Conservation (phyloP, 2,797 vertebrate species). For the Gorsachius magnificus region DNA sequence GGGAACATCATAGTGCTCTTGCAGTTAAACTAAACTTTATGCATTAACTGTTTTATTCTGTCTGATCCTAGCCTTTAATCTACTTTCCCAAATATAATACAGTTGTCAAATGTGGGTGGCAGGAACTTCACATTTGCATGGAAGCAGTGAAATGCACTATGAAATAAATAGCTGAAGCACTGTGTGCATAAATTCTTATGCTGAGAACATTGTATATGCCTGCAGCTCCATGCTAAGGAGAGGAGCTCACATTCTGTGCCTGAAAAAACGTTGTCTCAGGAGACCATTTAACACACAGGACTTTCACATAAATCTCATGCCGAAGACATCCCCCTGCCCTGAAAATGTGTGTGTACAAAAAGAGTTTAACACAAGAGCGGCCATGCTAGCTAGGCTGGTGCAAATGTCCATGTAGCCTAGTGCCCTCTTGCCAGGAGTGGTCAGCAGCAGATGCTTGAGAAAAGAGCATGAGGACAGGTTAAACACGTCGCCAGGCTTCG, state of each 20-base stretch:
- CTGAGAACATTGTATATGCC: background rate
- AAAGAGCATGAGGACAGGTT: background rate
- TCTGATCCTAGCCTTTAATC: slow-evolving; percentile 48
- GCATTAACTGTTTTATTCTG: slow-evolving; percentile 23
- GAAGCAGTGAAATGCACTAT: background rate
- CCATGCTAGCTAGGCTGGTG: background rate
- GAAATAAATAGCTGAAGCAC: background rate
- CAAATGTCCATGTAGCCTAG: background rate
- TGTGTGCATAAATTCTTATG: background rate
- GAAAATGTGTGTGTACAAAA: background rate
- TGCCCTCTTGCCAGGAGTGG: background rate
- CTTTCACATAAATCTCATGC: background rate
- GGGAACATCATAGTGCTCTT: background rate
- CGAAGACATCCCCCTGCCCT: background rate
- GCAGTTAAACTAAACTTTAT: background rate
- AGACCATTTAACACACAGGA: background rate
- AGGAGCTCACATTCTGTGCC: background rate
- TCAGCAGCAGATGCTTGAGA: background rate
- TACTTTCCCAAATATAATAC: slow-evolving; percentile 13
- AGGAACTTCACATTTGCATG: slow-evolving; percentile 31
- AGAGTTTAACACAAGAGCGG: background rate
- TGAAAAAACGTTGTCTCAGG: background rate
- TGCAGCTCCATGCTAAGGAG: background rate
- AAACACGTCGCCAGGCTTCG: background rate
- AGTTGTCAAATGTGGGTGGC: slow-evolving; percentile 19